These are phyloP conservation scores for Gallinago undulata DNA, from an alignment of 2,113 vertebrate genomes.

Conservation along the genomic window DNA sequence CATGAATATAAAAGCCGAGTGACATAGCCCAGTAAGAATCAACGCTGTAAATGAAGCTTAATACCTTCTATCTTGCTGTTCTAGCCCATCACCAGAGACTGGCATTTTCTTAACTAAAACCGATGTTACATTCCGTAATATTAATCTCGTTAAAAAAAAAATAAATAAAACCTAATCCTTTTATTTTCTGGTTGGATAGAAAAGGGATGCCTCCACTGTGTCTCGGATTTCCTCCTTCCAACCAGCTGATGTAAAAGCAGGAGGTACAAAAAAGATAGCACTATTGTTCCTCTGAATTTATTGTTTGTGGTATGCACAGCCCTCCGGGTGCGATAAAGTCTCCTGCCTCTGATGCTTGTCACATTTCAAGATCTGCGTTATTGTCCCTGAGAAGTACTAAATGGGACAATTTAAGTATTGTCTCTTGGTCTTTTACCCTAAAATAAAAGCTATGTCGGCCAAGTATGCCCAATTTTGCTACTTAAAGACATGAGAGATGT, in stretches of 20 bases:
- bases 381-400: constrained; percentile 6
- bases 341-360: background rate
- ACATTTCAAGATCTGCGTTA: background rate
- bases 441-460: background rate
- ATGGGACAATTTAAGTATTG: background rate
- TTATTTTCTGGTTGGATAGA: background rate
- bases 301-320: background rate
- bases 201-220: background rate
- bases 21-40: constrained; percentile 17
- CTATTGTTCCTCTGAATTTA: constrained; percentile 25
- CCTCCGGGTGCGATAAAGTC: background rate
- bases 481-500: background rate
- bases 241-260: background rate
- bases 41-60: background rate
- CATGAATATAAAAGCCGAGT: constrained; percentile 9
- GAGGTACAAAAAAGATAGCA: background rate
- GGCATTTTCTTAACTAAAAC: background rate
- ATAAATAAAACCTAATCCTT: background rate
- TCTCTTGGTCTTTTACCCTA: background rate
- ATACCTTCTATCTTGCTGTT: background rate
- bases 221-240: background rate
- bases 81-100: background rate
- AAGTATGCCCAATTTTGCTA: background rate
- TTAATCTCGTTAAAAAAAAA: background rate
- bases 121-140: background rate